Base-by-base conservation (phyloP, 2,888 invertebrate genomes). In the Dorcus parallelipipedus region DNA sequence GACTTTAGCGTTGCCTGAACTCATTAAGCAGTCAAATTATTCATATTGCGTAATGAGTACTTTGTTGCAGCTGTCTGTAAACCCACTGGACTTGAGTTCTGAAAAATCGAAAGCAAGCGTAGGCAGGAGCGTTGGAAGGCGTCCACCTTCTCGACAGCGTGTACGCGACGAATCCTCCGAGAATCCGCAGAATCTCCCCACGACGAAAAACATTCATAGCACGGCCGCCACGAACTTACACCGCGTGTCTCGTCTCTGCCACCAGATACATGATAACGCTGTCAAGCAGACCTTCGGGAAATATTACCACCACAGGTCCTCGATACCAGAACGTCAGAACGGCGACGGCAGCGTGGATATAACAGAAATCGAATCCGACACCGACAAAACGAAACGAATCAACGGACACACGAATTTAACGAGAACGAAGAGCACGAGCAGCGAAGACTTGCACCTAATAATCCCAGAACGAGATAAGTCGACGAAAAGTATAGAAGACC, bases 31-130 rank as follows among this genome's bases (percentile, higher is more conserved):
- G 26, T 14, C 23, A 39, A 23, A 23, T 41, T 42, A 41, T 45
- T 20, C 43, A n/a, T 43, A 8, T 41, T 42, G 9, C 23, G 33
- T 38, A 49, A 49, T 38, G 20, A 48, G n/a, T 20, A 49, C 38
- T 49, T 49, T 56, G 56, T 78, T 77, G 33, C 75, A 82, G 81
- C 73, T 81, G 60, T 69, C 80, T 38, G 69, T 81, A 56, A 80
- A 80, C 69, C 80, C 80, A 61, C 72, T 82, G 66, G 81, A 82
- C 70, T 68, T 81, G 56, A 78, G 78, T 56, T 78, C 80, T 57
- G 79, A 82, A 71, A 81, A 81, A 70, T 78, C 79, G 60, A 80
- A 80, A 71, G 81, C 79, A 40, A 78, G 76, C 63, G 78, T 83
- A 53, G 82, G 81, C 51, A 73, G 83, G 60, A 81, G 81, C 69